Evolutionary conservation across 1,140 invertebrate species (phyloP), one percentile per base, ranked within the genome.

Genomic region (Lordiphosa clarofinis): DNA sequence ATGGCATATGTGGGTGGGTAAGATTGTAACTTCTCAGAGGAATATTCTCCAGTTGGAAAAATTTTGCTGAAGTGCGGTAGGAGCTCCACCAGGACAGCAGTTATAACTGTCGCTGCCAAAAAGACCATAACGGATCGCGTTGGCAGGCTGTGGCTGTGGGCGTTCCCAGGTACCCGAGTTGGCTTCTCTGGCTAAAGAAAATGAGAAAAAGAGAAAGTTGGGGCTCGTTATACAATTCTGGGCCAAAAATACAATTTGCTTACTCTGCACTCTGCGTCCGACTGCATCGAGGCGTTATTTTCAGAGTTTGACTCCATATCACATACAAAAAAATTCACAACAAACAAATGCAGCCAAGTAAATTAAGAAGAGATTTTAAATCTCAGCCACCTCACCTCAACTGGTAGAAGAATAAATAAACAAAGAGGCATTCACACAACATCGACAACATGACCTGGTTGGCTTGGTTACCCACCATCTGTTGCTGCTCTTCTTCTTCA

Each of bases 1-100:
- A 92, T 87, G 87, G 91, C 90, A 72, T 69, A 78, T 1, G 59
- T 56, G 9, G 63, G 67, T 44, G 33, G 11, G 5, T 35, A 13
- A 12, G 15, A 15, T 35, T 21, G 21, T 7, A 42, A 24, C 5
- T 52, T 9, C 10, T 28, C 9, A 7, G 24, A 12, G 31, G 7
- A 8, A 38, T 44, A 38, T 55, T 49, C 21, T 7, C 1, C 9
- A 33, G 3, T 35, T 50, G 36, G 12, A 10, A 50, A 48, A 10
- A 53, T 48, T 6, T 42, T 53, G 15, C 13, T 61, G 46, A 57
- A 56, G 28, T 61, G 52, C 0, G 69, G 73, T 6, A 87, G 43
- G 1, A 81, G 38, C 10, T 82, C 81, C 28, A 82, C 44, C 19
- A 87, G 8, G n/a, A 86, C 59, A 5, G 78, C 78, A 10, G 78